Evolutionary conservation across 2,113 vertebrate species (phyloP).

Genomic region (Oncorhynchus clarkii): DNA sequence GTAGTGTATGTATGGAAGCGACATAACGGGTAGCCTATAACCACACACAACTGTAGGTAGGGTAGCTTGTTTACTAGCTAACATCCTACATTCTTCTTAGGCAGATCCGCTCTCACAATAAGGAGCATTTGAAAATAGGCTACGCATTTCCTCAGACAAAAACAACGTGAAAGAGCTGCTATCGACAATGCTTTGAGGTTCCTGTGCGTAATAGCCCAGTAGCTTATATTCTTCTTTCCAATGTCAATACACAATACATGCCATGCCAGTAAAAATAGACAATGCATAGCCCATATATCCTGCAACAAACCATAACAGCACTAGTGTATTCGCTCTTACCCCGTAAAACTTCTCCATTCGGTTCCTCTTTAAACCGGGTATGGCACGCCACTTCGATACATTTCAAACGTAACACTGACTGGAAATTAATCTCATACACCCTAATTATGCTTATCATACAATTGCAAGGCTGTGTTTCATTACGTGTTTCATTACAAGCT

Average conservation of each 20-base stretch:
- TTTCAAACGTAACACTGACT: background rate
- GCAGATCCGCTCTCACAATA: background rate
- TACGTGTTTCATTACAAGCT: background rate
- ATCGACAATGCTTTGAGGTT: no score
- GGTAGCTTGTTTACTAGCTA: background rate
- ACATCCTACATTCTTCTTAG: no score
- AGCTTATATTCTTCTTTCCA: background rate
- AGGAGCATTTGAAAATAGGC: background rate
- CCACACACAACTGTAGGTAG: background rate
- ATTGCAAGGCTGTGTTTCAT: background rate
- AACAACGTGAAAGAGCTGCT: no score
- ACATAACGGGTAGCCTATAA: no score
- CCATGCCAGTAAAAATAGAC: background rate
- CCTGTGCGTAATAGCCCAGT: background rate
- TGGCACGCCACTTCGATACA: background rate
- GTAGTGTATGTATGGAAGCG: background rate
- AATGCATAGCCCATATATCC: background rate
- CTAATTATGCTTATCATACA: background rate
- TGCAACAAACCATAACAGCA: background rate
- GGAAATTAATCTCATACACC: background rate
- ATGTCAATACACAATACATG: background rate
- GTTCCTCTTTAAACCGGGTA: background rate
- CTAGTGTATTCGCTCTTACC: background rate
- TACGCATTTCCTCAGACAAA: background rate
- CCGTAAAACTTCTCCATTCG: background rate